Conservation (phyloP, 1,140 invertebrate species). For the Bombus cullumanus region DNA sequence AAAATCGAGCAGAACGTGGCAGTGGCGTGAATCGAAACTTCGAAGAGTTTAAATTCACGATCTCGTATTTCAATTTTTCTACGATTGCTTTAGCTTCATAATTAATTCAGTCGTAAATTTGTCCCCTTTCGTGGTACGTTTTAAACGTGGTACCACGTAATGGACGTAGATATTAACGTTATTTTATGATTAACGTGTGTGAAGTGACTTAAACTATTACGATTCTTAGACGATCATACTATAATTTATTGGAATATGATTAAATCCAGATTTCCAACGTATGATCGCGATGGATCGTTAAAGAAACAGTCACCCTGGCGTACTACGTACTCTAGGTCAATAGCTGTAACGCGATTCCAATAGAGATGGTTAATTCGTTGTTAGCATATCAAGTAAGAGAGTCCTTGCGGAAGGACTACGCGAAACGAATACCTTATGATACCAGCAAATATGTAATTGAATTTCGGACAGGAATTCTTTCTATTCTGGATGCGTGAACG, state of each 20-base stretch:
- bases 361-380: slow-evolving; percentile 42
- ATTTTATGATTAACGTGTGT: too few species aligned
- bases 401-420: slow-evolving; percentile 52
- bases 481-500: slow-evolving; percentile 23
- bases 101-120: too few species aligned
- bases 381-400: slow-evolving; percentile 36
- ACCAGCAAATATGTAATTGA: slow-evolving; percentile 33
- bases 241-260: neutral
- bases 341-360: slow-evolving; percentile 47
- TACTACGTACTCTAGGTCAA: slow-evolving; percentile 47
- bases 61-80: too few species aligned
- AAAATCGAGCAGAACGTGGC: too few species aligned
- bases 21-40: too few species aligned
- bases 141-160: too few species aligned
- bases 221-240: too few species aligned
- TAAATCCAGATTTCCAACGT: neutral
- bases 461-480: slow-evolving; percentile 23
- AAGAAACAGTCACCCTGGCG: slow-evolving; percentile 6
- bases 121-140: too few species aligned
- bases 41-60: too few species aligned
- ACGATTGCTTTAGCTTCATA: rapidly evolving
- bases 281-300: neutral
- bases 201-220: too few species aligned
- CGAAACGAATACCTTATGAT: slow-evolving; percentile 48
- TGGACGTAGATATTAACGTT: too few species aligned